Percentiles rank a stretch among this genome's conserved stretches.
These are phyloP conservation scores for Phylloscopus collybita DNA, from an alignment of 2,797 vertebrate species.

Conservation along the genomic window DNA sequence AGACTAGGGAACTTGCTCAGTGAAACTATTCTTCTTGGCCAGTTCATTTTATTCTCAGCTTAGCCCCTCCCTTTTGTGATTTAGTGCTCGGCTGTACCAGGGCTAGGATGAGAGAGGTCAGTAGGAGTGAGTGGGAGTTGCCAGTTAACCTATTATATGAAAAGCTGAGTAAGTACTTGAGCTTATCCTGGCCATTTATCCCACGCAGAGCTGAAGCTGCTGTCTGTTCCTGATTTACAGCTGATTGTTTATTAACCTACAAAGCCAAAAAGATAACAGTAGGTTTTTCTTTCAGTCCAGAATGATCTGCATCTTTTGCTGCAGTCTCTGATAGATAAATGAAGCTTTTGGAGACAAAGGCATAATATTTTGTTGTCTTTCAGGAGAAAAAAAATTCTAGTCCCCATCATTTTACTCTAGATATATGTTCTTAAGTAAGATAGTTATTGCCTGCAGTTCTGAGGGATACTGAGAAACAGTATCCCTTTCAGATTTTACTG, in stretches of 20 bases:
- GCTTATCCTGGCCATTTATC: not conserved
- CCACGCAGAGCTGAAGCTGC: not conserved
- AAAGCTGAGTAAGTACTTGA: slow-evolving; percentile 31
- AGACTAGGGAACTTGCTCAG: not conserved
- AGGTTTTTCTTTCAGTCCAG: not conserved
- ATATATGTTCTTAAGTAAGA: not conserved
- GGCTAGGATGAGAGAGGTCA: not conserved
- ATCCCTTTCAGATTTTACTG: not conserved
- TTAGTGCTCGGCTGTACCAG: not conserved
- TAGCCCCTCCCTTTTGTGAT: not conserved
- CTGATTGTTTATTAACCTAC: not conserved
- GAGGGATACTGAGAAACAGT: not conserved
- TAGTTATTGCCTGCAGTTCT: not conserved
- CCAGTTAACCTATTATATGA: not conserved
- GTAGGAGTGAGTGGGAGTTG: slow-evolving; percentile 6
- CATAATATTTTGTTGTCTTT: not conserved
- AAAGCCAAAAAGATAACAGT: not conserved
- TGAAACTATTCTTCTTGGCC: not conserved
- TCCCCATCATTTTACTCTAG: not conserved
- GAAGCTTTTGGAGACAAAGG: not conserved
- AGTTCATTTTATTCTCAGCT: not conserved
- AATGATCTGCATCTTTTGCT: not conserved
- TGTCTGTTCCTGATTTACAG: not conserved
- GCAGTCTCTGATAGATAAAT: not conserved
- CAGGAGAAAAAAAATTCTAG: not conserved